Percentiles rank a stretch among this genome's conserved stretches.
These are phyloP conservation scores for Eristalinus aeneus DNA, from an alignment of 2,888 invertebrate species.

Conservation along the genomic window DNA sequence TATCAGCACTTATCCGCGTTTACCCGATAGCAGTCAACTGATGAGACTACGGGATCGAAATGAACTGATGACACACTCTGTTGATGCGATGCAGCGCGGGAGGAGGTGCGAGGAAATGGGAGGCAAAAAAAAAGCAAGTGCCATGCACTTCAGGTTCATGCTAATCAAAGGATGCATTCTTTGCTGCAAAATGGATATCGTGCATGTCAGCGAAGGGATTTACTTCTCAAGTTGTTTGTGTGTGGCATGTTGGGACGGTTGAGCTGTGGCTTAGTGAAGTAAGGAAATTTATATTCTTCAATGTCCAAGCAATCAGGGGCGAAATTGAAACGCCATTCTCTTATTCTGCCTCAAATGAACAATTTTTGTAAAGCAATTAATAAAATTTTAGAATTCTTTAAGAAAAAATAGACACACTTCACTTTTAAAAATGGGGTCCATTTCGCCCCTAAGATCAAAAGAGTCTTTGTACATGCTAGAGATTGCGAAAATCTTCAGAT, in stretches of 20 bases:
- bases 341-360: no score
- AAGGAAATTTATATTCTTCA: not conserved
- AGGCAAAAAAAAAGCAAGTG: slow-evolving; percentile 59
- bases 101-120: not conserved
- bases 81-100: slow-evolving; percentile 31
- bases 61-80: slow-evolving; percentile 52
- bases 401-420: no score
- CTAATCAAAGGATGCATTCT: slow-evolving; percentile 57
- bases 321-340: no score
- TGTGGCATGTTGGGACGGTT: not conserved
- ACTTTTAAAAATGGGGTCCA: no score
- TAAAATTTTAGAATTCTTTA: no score
- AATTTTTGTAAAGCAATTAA: no score
- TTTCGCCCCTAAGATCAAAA: no score
- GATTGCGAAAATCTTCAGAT: not conserved
- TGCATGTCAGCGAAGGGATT: not conserved
- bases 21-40: slow-evolving; percentile 10
- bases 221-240: slow-evolving; percentile 30
- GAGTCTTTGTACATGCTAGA: no score
- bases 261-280: not conserved
- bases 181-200: slow-evolving; percentile 45
- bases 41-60: slow-evolving; percentile 45
- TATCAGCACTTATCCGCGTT: not conserved
- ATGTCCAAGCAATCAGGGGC: no score
- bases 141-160: slow-evolving; percentile 62